Conservation (phyloP, 2,113 vertebrate genomes). For the Sceloporus undulatus region DNA sequence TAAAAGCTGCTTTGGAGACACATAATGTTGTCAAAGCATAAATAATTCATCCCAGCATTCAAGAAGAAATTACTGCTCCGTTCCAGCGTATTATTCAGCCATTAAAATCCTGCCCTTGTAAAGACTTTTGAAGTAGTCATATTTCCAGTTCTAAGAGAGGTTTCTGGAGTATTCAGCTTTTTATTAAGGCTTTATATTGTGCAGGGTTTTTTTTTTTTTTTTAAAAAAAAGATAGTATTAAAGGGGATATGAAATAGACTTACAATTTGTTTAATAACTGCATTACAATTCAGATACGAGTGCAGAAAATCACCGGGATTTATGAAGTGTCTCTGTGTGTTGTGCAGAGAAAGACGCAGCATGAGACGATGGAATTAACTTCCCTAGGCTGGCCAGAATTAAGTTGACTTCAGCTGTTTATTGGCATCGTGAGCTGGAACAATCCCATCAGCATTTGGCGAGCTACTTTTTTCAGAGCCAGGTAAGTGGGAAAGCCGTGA, state of each 20-base stretch:
- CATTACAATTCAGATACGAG: slow-evolving; percentile 66
- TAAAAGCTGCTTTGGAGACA: slow-evolving; percentile 87
- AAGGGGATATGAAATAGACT: slow-evolving; percentile 71
- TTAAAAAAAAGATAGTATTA: slow-evolving; percentile 56
- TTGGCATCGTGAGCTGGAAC: slow-evolving; percentile 28
- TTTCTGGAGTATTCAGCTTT: slow-evolving; percentile 50
- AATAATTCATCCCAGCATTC: slow-evolving; percentile 86
- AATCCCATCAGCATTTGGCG: slow-evolving; percentile 32
- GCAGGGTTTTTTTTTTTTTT: slow-evolving; percentile 63
- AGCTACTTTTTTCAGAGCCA: slow-evolving; percentile 15
- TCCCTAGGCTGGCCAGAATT: slow-evolving; percentile 49
- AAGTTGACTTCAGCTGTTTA: slow-evolving; percentile 42
- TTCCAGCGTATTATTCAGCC: slow-evolving; percentile 84
- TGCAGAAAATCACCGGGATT: slow-evolving; percentile 48
- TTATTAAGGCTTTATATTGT: slow-evolving; percentile 57
- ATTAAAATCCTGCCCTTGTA: slow-evolving; percentile 84
- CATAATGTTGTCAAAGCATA: slow-evolving; percentile 89
- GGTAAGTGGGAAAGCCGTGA: slow-evolving; percentile 19
- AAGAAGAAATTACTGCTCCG: slow-evolving; percentile 82
- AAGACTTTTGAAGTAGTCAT: slow-evolving; percentile 82
- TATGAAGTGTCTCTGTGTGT: slow-evolving; percentile 46
- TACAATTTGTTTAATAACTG: slow-evolving; percentile 77
- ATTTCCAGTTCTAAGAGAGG: slow-evolving; percentile 79
- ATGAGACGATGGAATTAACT: slow-evolving; percentile 52
- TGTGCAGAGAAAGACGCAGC: slow-evolving; percentile 18